Evolutionary conservation across 1,140 invertebrate genomes (phyloP), one percentile per base, ranked within the genome.

Genomic region (Rhagoletis zephyria): DNA sequence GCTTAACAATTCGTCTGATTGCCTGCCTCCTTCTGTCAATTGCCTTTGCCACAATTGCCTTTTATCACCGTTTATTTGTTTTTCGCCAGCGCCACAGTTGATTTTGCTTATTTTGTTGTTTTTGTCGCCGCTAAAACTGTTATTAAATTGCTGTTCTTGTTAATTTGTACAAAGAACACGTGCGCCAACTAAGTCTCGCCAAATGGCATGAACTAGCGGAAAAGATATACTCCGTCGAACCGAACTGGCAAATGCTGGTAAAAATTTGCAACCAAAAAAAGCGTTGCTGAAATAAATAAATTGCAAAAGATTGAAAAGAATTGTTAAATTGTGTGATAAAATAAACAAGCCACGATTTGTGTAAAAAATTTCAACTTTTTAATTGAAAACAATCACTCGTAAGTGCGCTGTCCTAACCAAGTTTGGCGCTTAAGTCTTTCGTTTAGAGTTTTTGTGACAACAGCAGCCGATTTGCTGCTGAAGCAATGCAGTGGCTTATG

Each of bases 111-210:
- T 30, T 30, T 56, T 81, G 5, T 81, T 81, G 48, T 30, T 74
- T 74, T 74, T 59, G 74, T 81, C 74, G 45, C 48, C 48, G 19
- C n/a, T 81, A 59, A 81, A 81, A 81, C 74, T 81, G 48, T 81
- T 81, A 81, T 81, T 81, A 81, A 81, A 81, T 81, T 81, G 74
- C 74, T 81, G 74, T 81, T 81, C 48, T 81, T 81, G 48, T 81
- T 81, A 81, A 81, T 81, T 81, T 81, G 74, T 81, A 81, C 74
- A 81, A 81, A 81, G 74, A 81, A 81, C 74, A 81, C 74, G 74
- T 81, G 74, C 74, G 74, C 67, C 67, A 6, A 42, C 67, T 30
- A 6, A 48, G 67, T 74, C 40, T 40, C 67, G 42, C 48, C 74
- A 30, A 56, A 81, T 81, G 74, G 51, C 74, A 81, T 81, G 51